phyloP scores from a whole-genome alignment of 2,797 vertebrate species.

The Spheniscus humboldti region DNA sequence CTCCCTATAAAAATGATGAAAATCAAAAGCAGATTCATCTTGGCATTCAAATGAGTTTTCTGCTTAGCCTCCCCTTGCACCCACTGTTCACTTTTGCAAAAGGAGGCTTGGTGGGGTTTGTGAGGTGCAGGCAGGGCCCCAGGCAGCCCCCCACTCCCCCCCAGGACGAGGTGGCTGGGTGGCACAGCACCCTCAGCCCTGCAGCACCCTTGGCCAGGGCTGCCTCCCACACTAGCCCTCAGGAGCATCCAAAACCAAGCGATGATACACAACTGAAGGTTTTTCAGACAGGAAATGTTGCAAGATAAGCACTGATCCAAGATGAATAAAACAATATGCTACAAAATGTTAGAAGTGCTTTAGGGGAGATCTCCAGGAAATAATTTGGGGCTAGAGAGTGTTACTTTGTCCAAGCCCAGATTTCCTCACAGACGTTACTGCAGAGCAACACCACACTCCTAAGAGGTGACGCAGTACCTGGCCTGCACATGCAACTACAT shows the following conservation, averaged over 20 bases:
- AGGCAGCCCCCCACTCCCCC: background rate
- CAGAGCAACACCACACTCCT: rapidly evolving
- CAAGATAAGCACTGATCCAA: background rate
- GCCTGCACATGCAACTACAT: rapidly evolving
- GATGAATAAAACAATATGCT: background rate
- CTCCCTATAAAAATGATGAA: slow-evolving; percentile 52
- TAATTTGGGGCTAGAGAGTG: rapidly evolving
- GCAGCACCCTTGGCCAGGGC: background rate
- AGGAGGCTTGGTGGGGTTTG: background rate
- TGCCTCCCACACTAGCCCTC: rapidly evolving
- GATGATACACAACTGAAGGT: background rate
- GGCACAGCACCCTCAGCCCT: background rate
- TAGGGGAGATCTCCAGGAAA: background rate
- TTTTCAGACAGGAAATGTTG: background rate
- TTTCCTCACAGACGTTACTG: rapidly evolving
- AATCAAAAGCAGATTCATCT: background rate
- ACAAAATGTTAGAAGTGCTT: background rate
- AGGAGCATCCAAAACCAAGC: background rate
- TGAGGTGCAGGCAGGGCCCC: background rate
- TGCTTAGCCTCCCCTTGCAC: background rate
- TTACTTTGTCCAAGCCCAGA: background rate
- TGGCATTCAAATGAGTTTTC: background rate
- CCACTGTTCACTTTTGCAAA: background rate
- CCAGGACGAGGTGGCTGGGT: rapidly evolving
- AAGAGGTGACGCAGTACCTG: background rate